Conservation (phyloP, 2,113 vertebrate genomes). For the Myotis lucifugus region DNA sequence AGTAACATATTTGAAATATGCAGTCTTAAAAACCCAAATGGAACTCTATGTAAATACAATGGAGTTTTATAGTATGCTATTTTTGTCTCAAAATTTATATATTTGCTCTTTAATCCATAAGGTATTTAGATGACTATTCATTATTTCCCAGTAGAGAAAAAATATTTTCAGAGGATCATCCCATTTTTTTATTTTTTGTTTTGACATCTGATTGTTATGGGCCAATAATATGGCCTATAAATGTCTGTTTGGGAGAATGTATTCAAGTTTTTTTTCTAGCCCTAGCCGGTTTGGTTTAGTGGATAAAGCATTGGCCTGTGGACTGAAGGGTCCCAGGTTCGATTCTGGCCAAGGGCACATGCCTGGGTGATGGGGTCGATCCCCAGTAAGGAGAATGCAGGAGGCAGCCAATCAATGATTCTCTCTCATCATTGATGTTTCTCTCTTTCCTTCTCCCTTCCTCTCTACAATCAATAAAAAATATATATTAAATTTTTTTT, state of each 20-base stretch:
- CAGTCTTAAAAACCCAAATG: background rate
- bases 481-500: background rate
- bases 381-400: no score
- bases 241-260: background rate
- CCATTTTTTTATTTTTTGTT: background rate
- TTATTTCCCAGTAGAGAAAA: background rate
- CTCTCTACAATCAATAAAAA: no score
- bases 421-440: no score
- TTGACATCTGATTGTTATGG: background rate
- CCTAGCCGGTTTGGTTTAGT: no score
- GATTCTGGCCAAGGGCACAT: no score
- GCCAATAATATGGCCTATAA: background rate
- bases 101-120: background rate
- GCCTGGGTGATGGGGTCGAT: no score
- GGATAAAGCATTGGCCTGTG: no score
- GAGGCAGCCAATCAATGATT: no score
- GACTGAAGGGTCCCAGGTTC: no score
- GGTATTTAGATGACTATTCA: background rate
- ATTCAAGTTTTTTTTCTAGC: background rate
- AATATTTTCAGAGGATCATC: background rate
- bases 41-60: background rate
- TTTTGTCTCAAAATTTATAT: conserved; percentile 38
- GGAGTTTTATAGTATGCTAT: background rate
- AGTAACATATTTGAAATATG: background rate
- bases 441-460: no score